Base-by-base conservation (phyloP, 2,797 vertebrate genomes). In the Antrozous pallidus region DNA sequence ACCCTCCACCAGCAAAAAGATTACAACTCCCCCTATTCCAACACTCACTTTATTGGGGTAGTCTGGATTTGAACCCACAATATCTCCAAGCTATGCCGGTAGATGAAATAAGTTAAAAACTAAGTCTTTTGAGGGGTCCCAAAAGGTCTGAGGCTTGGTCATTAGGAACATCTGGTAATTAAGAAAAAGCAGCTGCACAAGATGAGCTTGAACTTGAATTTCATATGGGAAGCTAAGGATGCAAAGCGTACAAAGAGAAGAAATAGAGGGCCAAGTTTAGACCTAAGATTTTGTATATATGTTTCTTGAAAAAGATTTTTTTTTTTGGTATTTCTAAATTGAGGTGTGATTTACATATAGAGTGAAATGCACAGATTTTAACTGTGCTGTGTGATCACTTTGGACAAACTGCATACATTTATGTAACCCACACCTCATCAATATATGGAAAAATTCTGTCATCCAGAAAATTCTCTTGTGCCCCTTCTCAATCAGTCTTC, bases 91-190 rank as follows among this genome's bases (percentile, higher is more conserved):
- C 40, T 65, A 24, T 82, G 42, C 42, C 42, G 65, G 22, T 33
- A 81, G 65, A 42, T 45, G 58, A 71, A 80, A 71, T 61, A 82
- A 67, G 69, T 61, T 45, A 73, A 54, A 56, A 91, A 42, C 20
- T n/a, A 7, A 63, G 22, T 54, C 40, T 90, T 73, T 22, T 22
- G 31, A 70, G 16, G 9, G 67, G 24, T 95, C 51, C 75, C 40
- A 71, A 74, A 63, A 85, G 92, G 65, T 65, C 51, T 0, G 10
- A 83, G 80, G 8, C 65, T 70, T 89, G 90, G 75, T 74, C 47
- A 63, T 93, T 86, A 89, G 70, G 26, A 90, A 80, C 80, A 95
- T 85, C 54, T 94, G 92, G 47, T 80, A 69, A 73, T 88, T 51
- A 78, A 81, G 87, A 67, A 91, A 38, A 89, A 69, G 42, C 90